These are phyloP conservation scores for Notolepis coatsorum DNA, from an alignment of 2,797 vertebrate genomes.

Conservation along the genomic window DNA sequence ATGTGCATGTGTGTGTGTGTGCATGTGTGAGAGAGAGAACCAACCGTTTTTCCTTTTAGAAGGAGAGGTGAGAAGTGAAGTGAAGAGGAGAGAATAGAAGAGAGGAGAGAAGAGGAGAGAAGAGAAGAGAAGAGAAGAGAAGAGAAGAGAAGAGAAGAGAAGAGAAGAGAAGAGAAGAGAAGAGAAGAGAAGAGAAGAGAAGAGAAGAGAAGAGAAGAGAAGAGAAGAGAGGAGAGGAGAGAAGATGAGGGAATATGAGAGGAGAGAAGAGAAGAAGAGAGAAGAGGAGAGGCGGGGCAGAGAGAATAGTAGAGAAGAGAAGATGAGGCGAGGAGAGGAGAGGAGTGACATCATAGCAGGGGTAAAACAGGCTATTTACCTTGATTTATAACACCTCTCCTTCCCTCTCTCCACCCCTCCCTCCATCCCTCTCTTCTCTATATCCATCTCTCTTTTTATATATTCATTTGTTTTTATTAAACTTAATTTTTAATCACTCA, in stretches of 20 bases:
- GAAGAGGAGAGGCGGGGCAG: slow-evolving; percentile 35
- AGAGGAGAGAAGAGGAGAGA: background rate
- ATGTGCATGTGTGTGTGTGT: background rate
- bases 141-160: background rate
- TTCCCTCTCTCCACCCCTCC: too few species aligned
- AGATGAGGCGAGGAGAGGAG: background rate
- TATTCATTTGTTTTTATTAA: too few species aligned
- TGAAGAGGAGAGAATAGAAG: background rate
- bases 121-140: background rate
- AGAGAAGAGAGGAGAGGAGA: background rate
- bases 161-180: too few species aligned
- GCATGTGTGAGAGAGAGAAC: too few species aligned
- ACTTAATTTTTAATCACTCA: too few species aligned
- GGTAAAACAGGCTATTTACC: slow-evolving; percentile 84
- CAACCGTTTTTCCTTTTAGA: background rate
- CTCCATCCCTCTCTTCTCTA: background rate
- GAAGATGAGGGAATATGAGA: background rate
- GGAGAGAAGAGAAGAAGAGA: slow-evolving; percentile 15
- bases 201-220: background rate
- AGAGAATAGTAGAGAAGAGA: slow-evolving; percentile 19
- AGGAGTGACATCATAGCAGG: slow-evolving; percentile 78
- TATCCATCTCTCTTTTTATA: too few species aligned
- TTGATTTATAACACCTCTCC: slow-evolving; percentile 81
- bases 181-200: background rate
- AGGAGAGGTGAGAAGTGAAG: background rate